Conservation (phyloP, 2,888 invertebrate genomes). For the Sepiola atlantica region DNA sequence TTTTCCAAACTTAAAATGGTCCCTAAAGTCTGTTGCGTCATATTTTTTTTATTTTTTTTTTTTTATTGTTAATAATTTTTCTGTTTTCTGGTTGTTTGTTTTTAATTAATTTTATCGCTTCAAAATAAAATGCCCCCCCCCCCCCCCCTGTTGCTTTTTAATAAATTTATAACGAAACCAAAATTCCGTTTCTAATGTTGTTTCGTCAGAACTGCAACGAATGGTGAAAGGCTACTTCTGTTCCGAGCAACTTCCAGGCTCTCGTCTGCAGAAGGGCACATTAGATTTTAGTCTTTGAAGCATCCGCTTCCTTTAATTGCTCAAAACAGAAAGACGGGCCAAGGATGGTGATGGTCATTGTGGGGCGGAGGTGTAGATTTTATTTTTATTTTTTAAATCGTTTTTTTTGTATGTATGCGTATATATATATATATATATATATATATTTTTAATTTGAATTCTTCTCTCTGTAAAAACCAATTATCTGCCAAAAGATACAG, state of each 20-base stretch:
- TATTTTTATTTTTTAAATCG: background rate
- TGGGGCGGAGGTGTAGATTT: background rate
- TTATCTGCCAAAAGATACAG: background rate
- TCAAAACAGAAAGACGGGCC: background rate
- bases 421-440: too few species aligned
- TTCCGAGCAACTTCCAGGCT: background rate
- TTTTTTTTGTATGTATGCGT: background rate
- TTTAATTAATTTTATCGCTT: background rate
- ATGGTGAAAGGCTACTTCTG: background rate
- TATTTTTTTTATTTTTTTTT: background rate
- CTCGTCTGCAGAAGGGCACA: background rate
- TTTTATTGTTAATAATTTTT: background rate
- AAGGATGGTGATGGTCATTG: background rate
- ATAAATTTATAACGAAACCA: background rate
- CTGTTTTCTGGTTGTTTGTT: background rate
- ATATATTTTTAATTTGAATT: background rate
- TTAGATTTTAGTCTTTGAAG: background rate
- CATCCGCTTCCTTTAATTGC: background rate
- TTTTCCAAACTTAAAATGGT: background rate
- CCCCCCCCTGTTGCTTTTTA: background rate
- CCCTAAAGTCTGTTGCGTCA: background rate
- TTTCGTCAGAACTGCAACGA: background rate
- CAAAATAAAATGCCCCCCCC: background rate
- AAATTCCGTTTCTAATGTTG: background rate
- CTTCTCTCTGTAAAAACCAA: background rate